Percentiles rank a stretch among this genome's conserved stretches.
These are phyloP conservation scores for Drosophila dunni DNA, from an alignment of 1,140 invertebrate species.

Conservation along the genomic window DNA sequence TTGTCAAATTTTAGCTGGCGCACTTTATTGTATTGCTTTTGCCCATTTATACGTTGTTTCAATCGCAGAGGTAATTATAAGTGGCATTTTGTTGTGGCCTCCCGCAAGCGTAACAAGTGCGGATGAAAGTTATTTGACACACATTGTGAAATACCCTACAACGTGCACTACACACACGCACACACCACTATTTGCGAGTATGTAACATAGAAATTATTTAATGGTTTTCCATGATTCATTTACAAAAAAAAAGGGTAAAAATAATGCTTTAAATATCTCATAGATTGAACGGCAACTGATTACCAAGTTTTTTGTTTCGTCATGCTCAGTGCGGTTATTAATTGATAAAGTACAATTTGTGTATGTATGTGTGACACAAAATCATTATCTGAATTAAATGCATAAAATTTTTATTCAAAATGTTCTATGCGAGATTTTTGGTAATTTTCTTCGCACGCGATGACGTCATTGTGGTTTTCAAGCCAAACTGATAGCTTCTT, in stretches of 20 bases:
- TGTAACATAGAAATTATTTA: background rate
- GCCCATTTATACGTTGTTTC: constrained; percentile 18
- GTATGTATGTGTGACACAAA: constrained; percentile 30
- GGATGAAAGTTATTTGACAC: constrained; percentile 46
- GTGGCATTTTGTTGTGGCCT: constrained; percentile 56
- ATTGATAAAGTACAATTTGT: constrained; percentile 57
- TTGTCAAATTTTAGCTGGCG: constrained; percentile 22
- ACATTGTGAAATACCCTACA: constrained; percentile 59
- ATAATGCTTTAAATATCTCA: constrained; percentile 15
- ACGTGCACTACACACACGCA: background rate
- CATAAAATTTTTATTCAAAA: constrained; percentile 12
- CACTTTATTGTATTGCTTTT: constrained; percentile 16
- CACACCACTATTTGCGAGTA: background rate
- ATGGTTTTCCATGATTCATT: constrained; percentile 40
- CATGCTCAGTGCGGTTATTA: constrained; percentile 67
- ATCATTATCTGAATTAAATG: constrained; percentile 37
- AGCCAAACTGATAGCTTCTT: constrained; percentile 6
- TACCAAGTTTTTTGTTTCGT: constrained; percentile 53
- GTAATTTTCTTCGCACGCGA: constrained; percentile 1
- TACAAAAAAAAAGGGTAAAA: background rate
- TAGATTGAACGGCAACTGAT: background rate
- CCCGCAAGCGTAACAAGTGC: constrained; percentile 60
- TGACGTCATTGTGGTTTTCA: constrained; percentile 35
- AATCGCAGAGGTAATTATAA: constrained; percentile 71
- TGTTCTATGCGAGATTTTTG: constrained; percentile 17